A percentile compares a stretch with the other conserved stretches of the same genome.
phyloP scores from a whole-genome alignment of 2,888 invertebrate species.

The Himalopsyche kuldschensis region DNA sequence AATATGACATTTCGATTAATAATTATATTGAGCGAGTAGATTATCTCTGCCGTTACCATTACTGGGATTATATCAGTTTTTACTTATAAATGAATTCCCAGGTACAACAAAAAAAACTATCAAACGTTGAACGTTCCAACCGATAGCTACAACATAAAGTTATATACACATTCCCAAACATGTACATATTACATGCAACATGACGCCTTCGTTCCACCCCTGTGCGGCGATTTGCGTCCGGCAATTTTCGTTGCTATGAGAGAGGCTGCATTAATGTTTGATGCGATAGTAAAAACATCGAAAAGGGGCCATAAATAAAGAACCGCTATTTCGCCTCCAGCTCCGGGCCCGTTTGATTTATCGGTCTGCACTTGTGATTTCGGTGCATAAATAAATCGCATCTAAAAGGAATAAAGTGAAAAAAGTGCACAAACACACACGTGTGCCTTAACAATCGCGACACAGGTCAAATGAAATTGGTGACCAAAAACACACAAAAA shows the following conservation, averaged over 20 bases:
- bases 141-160: too few species aligned
- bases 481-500: too few species aligned
- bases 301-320: neutral
- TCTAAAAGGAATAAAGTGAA: neutral
- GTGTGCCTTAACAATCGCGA: neutral
- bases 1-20: too few species aligned
- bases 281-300: neutral
- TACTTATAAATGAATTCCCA: too few species aligned
- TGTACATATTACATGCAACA: too few species aligned
- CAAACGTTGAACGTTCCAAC: too few species aligned
- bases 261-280: neutral
- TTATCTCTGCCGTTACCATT: too few species aligned
- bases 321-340: neutral
- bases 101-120: too few species aligned
- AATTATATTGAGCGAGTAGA: too few species aligned
- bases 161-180: too few species aligned
- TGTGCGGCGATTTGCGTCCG: neutral
- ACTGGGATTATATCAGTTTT: too few species aligned
- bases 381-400: constrained; percentile 1
- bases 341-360: constrained; percentile 12
- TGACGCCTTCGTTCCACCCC: neutral
- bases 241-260: neutral
- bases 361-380: constrained; percentile 18
- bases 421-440: neutral
- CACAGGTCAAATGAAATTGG: neutral